These are phyloP conservation scores for Aspidoscelis tigris DNA, from an alignment of 2,113 vertebrate genomes.

Conservation along the genomic window DNA sequence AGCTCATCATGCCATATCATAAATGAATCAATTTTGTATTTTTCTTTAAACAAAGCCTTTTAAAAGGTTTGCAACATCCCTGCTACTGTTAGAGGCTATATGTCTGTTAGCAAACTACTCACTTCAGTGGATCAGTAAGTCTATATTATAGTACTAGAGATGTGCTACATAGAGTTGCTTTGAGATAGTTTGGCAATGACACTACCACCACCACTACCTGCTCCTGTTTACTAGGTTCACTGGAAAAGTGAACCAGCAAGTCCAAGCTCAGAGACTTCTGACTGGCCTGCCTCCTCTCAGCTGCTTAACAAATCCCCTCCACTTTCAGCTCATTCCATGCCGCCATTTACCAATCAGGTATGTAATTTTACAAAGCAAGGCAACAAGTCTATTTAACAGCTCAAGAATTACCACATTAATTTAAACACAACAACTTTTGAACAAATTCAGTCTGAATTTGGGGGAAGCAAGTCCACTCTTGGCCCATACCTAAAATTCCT, in stretches of 20 bases:
- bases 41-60: background rate
- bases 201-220: too few relatives aligned
- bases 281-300: too few relatives aligned
- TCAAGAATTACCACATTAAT: background rate
- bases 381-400: background rate
- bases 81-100: background rate
- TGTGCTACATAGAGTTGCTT: too few relatives aligned
- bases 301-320: too few relatives aligned
- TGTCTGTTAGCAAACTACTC: background rate
- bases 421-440: background rate
- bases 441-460: background rate
- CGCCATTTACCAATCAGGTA: too few relatives aligned
- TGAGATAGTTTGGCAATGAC: too few relatives aligned
- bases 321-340: too few relatives aligned
- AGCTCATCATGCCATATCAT: background rate
- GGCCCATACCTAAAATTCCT: background rate
- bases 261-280: too few relatives aligned
- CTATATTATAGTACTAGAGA: background rate
- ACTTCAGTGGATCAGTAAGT: too few relatives aligned
- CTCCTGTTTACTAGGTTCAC: too few relatives aligned
- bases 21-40: background rate
- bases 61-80: background rate
- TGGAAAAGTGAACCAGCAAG: too few relatives aligned
- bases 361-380: background rate
- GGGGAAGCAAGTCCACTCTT: background rate